Percentiles rank a stretch among this genome's conserved stretches.
Evolutionary conservation across 2,888 invertebrate genomes (phyloP).

Genomic region (Bombylius discolor): DNA sequence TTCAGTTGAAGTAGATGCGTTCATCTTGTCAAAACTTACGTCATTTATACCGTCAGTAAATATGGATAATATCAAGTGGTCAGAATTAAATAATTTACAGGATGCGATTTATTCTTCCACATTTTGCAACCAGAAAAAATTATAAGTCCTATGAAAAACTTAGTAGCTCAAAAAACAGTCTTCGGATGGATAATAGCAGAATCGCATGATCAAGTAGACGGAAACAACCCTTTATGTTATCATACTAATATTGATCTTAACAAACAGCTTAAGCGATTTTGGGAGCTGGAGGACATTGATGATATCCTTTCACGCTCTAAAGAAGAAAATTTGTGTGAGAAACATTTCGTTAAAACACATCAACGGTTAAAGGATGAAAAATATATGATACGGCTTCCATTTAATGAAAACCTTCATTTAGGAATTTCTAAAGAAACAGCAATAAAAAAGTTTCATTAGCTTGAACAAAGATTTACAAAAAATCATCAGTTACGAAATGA

Average conservation of each 20-base stretch:
- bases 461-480: not conserved
- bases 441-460: not conserved
- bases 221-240: not conserved
- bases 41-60: not conserved
- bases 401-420: not conserved
- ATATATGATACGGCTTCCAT: not conserved
- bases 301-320: not conserved
- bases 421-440: not conserved
- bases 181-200: not conserved
- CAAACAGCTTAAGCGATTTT: not conserved
- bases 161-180: not conserved
- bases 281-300: not conserved
- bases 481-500: not conserved
- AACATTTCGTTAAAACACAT: not conserved
- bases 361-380: not conserved
- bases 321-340: not conserved
- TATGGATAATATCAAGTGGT: not conserved
- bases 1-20: not conserved
- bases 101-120: not conserved
- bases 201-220: not conserved
- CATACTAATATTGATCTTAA: too few relatives aligned
- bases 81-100: not conserved
- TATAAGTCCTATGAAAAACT: not conserved
- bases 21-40: not conserved
- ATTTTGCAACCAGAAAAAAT: not conserved